These are phyloP conservation scores for Paratrypauchen microcephalus DNA, from an alignment of 2,797 vertebrate genomes.

Conservation along the genomic window DNA sequence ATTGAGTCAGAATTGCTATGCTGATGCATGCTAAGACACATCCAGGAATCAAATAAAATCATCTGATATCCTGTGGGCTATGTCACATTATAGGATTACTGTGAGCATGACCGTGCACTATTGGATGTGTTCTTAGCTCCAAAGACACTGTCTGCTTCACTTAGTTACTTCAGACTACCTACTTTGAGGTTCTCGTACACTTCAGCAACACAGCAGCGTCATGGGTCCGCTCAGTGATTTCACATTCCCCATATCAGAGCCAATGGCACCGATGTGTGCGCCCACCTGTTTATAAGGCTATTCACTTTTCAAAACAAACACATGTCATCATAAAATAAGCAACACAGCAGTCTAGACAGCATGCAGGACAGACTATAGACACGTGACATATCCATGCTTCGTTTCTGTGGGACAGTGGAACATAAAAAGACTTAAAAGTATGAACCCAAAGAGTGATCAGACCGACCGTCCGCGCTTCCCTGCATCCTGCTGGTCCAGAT, in stretches of 20 bases:
- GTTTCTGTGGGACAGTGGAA: not conserved
- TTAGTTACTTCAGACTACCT: too few species aligned
- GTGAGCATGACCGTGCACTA: conserved; percentile 2
- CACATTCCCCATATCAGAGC: not conserved
- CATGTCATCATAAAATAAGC: not conserved
- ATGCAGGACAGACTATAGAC: not conserved
- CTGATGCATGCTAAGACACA: conserved; percentile 17
- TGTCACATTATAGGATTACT: conserved; percentile 28
- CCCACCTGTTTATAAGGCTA: conserved; percentile 48
- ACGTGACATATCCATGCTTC: conserved; percentile 9
- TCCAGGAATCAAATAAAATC: conserved; percentile 19
- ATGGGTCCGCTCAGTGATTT: not conserved
- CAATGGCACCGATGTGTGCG: not conserved
- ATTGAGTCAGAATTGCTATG: conserved; percentile 63
- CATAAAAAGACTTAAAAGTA: not conserved
- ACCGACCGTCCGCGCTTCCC: conserved; percentile 70
- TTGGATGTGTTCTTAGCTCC: not conserved
- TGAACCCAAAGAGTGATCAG: not conserved
- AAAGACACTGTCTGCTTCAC: not conserved
- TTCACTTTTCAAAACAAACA: not conserved
- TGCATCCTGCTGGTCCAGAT: conserved; percentile 66
- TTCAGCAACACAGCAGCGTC: not conserved
- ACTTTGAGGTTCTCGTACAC: not conserved
- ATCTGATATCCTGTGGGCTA: conserved; percentile 7
- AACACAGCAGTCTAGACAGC: not conserved